Evolutionary conservation across 1,140 invertebrate genomes (phyloP).

Genomic region (Dermatophagoides farinae): DNA sequence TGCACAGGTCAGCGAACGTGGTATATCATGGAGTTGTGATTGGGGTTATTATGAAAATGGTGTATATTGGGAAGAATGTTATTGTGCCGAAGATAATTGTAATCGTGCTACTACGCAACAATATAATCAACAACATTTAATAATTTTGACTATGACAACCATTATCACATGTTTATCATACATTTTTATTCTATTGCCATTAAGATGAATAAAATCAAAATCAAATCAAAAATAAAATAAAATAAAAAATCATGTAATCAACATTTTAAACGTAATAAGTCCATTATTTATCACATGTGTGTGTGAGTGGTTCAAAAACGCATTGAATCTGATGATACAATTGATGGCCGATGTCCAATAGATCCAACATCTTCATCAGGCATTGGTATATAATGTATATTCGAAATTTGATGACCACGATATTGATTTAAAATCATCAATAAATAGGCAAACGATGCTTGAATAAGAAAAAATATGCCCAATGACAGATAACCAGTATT

Average conservation of each 20-base stretch:
- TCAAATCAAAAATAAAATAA: not conserved
- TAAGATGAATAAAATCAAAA: not conserved
- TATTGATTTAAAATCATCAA: not conserved
- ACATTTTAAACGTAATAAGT: not conserved
- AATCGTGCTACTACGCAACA: slow-evolving; percentile 34
- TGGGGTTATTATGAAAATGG: slow-evolving; percentile 81
- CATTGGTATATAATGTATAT: slow-evolving; percentile 7
- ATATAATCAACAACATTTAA: not conserved
- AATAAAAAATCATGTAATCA: not conserved
- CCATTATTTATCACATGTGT: not conserved
- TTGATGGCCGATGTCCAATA: not conserved
- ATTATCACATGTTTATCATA: not conserved
- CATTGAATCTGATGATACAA: not conserved
- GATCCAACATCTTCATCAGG: not conserved
- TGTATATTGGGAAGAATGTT: slow-evolving; percentile 85
- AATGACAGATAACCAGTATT: not conserved
- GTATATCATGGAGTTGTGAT: slow-evolving; percentile 61
- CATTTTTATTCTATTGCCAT: not conserved
- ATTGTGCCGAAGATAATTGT: slow-evolving; percentile 67
- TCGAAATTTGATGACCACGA: not conserved
- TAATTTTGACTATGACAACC: not conserved
- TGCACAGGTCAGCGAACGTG: slow-evolving; percentile 54
- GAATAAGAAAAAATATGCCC: not conserved
- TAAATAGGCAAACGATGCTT: not conserved
- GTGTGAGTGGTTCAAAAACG: not conserved